Base-by-base conservation (phyloP, 2,888 invertebrate species). In the Mystacides longicornis region DNA sequence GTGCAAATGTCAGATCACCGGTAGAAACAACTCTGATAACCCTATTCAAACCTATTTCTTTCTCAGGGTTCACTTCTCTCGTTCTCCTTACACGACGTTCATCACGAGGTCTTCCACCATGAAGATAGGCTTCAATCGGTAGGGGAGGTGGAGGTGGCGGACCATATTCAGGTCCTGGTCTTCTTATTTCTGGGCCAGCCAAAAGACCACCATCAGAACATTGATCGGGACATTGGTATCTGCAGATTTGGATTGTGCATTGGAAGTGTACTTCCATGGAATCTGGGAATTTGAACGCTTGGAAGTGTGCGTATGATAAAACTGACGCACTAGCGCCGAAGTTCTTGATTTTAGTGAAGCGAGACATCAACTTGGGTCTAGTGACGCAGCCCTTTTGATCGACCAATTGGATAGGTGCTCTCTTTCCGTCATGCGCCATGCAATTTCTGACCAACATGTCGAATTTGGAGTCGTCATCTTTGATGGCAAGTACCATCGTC, bases 251-350 rank as follows among this genome's bases (percentile, higher is more conserved):
- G 61, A 94, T 93, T 23, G 93, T 93, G 69, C 93, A 94, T 69
- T 93, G 93, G 79, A 94, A 94, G 69, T 94, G 93, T 0, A 94
- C 94, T 69, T 94, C 93, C 93, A 94, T 94, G 1, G 93, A 93
- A 67, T 94, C 94, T 0, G 94, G 94, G 77, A 94, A 94, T 68
- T 94, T 94, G 73, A 94, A 94, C 0, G 94, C 94, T 73, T 93
- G 93, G 82, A 93, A 93, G 70, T 93, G 91, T 0, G 93, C 93
- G 67, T 93, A 94, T 0, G 92, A 91, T 1, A 94, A 74, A 0
- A 94, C 93, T 7, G 92, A 92, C 4, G 94, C 94, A 62, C 90
- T 90, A 0, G 93, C 91, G 18, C 94, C 94, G 64, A 94, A 94
- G 73, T 94, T 94, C 73, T 93, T 94, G 62, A 94, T 94, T 71